Base-by-base conservation (phyloP, 2,888 invertebrate species). In the Drosophila atripex region DNA sequence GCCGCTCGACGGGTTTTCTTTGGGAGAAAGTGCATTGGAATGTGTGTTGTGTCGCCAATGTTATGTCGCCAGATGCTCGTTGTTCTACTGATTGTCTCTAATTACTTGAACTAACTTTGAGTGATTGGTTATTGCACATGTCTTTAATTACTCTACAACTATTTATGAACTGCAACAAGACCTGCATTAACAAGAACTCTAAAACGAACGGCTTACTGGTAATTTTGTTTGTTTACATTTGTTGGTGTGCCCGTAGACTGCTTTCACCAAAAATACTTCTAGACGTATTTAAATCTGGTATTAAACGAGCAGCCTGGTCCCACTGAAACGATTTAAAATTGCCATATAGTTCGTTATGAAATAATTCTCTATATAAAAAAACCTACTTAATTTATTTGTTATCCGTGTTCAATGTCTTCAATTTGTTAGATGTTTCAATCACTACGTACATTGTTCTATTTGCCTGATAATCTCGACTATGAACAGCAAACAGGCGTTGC, bases 11-110 rank as follows among this genome's bases (percentile, higher is more conserved):
- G 49, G 71, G 71, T 70, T 71, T 71, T 71, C 46, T 51, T 52
- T n/a, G 51, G 78, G 80, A 76, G 80, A 82, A 82, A 82, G 80
- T 87, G 87, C 87, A 85, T 76, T 60, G 80, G 82, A 85, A 86
- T 80, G 72, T 51, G 63, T 57, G 18, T 52, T 68, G 58, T 53
- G 70, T 51, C 25, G 47, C 25, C 5, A 25, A 12, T 25, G 41
- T 38, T 25, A n/a, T 57, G 51, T 43, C 7, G 28, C 54, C 38
- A 53, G 54, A 57, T 61, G 66, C 23, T 72, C 30, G 11, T n/a
- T 43, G 3, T 45, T 21, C 30, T 54, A 32, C 8, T 18, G 23
- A 30, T 28, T 30, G 9, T 38, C 39, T 32, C 35, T 39, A 39
- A 39, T 21, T 25, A 45, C 9, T 23, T 28, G 35, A 46, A 46